phyloP scores from a whole-genome alignment of 2,113 vertebrate genomes.

The Corydoras sp. region DNA sequence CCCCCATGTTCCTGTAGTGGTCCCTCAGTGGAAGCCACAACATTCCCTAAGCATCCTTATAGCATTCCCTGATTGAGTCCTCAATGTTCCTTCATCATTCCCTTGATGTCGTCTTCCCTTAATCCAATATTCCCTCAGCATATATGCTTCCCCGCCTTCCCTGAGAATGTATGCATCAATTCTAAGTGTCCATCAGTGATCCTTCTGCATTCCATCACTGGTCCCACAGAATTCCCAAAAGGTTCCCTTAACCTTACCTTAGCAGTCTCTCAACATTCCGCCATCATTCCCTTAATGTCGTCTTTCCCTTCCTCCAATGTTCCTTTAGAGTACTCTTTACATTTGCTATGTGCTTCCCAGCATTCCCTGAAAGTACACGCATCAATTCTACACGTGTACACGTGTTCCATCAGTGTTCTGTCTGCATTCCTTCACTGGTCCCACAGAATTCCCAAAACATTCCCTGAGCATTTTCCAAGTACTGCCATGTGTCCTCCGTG shows the following conservation, averaged over 20 bases:
- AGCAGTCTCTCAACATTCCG: too few relatives aligned
- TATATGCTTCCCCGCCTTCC: background rate
- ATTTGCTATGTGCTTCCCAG: background rate
- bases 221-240: conserved; percentile 14
- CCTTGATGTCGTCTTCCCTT: too few relatives aligned
- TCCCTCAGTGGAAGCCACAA: too few relatives aligned
- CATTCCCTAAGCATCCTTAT: too few relatives aligned
- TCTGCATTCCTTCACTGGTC: background rate
- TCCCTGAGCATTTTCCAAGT: background rate
- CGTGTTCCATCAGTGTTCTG: conserved; percentile 4
- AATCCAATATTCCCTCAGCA: too few relatives aligned
- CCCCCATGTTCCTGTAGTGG: too few relatives aligned
- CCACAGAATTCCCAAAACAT: conserved; percentile 22
- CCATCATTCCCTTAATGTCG: too few relatives aligned
- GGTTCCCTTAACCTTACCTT: too few relatives aligned
- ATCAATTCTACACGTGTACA: conserved; percentile 23
- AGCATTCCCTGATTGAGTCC: too few relatives aligned
- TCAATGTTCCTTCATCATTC: too few relatives aligned
- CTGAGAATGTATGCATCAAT: background rate
- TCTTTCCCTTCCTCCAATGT: too few relatives aligned
- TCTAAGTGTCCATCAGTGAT: conserved; percentile 19
- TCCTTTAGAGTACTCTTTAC: too few relatives aligned
- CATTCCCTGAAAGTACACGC: background rate
- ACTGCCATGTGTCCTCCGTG: background rate
- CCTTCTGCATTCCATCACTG: background rate